Evolutionary conservation across 2,888 invertebrate species (phyloP).

Genomic region (Frankliniella fusca): DNA sequence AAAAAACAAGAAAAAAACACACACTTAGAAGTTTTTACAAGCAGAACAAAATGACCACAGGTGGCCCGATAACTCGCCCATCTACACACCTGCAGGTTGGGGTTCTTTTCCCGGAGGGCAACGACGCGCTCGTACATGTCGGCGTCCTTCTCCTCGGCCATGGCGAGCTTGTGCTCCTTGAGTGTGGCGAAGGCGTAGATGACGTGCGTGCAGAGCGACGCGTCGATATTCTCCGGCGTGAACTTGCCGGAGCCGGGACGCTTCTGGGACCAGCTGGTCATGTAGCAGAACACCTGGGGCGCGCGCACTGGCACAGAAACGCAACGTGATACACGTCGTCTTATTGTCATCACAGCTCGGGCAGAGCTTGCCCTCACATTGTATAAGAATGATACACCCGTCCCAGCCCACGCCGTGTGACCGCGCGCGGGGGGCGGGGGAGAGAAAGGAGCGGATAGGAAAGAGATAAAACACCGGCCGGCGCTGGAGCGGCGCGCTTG

Average conservation of each 20-base stretch:
- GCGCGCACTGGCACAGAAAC: slow-evolving; percentile 61
- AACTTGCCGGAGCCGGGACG: slow-evolving; percentile 84
- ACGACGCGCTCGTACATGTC: slow-evolving; percentile 84
- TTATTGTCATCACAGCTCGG: neutral
- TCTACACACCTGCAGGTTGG: slow-evolving; percentile 69
- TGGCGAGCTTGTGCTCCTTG: slow-evolving; percentile 76
- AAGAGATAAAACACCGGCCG: neutral
- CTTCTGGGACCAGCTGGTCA: slow-evolving; percentile 95
- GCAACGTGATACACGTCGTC: neutral
- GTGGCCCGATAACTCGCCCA: no score
- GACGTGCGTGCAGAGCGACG: slow-evolving; percentile 87
- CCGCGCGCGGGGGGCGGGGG: neutral
- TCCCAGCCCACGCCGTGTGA: neutral
- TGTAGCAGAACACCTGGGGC: slow-evolving; percentile 87
- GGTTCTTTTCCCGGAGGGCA: slow-evolving; percentile 79
- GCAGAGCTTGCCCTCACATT: neutral
- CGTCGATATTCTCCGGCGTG: slow-evolving; percentile 82
- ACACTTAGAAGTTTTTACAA: neutral
- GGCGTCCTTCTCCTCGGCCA: slow-evolving; percentile 74
- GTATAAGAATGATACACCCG: neutral
- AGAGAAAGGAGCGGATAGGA: neutral
- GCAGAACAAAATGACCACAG: neutral
- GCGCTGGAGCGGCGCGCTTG: slow-evolving; percentile 41
- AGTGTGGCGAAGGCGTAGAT: slow-evolving; percentile 93
- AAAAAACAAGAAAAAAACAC: neutral